Evolutionary conservation across 2,113 vertebrate species (phyloP), one percentile per base, ranked within the genome.

Genomic region (Syrmaticus mikado): DNA sequence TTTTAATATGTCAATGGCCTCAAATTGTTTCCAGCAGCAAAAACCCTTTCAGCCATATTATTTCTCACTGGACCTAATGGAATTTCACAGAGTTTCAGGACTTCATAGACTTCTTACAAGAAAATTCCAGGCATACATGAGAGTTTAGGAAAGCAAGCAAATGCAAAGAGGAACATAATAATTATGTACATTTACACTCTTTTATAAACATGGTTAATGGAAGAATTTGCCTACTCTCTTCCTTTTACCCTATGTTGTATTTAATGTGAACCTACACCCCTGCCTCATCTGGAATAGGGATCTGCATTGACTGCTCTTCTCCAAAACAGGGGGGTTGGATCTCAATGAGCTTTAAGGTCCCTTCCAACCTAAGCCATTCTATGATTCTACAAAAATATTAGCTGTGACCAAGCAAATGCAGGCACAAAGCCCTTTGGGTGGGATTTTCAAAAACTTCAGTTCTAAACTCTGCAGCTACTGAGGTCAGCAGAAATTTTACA

Each of bases 241-340:
- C 58, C 20, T 75, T 65, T 70, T 50, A 34, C 19, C 32, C 38
- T 41, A 57, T 60, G 6, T 41, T 60, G 17, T 17, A 22, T 24
- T 78, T 40, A 46, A 41, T 19, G 8, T 38, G 62, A 84, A 68
- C 4, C 6, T 58, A 8, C 7, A 4, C 8, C 15, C 17, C 45
- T 48, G 24, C 19, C 58, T 4, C 6, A 28, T 0, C 1, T 6
- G 17, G 18, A 77, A 77, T 0, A 50, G 34, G 4, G 13, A 64
- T 34, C 15, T 19, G 43, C 67, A 5, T 1, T 28, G 82, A 4
- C 21, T 25, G 1, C 13, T 53, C 52, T 53, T 53, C 52, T 53
- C 8, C 27, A 30, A 30, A 27, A 53, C 52, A 53, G 27, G 27
- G 48, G 27, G 27, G 5, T 30, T 53, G 27, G 52, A 30, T 28